A percentile compares a stretch with the other conserved stretches of the same genome.
Evolutionary conservation across 2,797 vertebrate genomes (phyloP).

Genomic region (Myoxocephalus aenaeus): DNA sequence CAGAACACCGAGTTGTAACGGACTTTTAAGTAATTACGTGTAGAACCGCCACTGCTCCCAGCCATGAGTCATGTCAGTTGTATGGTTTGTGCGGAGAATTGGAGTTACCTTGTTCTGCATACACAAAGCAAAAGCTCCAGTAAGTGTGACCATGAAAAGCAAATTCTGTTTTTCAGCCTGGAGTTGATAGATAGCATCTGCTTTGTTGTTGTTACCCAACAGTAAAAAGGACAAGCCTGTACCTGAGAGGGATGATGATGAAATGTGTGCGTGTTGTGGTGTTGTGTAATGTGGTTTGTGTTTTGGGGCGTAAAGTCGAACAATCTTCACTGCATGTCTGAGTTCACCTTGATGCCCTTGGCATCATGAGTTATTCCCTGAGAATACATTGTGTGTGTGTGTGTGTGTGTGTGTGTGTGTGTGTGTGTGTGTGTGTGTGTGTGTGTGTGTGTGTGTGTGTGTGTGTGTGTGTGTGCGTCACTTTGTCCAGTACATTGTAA

Average conservation of each 20-base stretch:
- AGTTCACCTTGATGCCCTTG: constrained; percentile 54
- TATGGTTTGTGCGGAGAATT: constrained; percentile 20
- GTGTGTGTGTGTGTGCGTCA: not conserved
- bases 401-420: not conserved
- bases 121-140: constrained; percentile 39
- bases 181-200: constrained; percentile 70
- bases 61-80: constrained; percentile 52
- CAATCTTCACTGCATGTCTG: constrained; percentile 41
- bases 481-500: constrained; percentile 42
- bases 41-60: too few relatives aligned
- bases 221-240: constrained; percentile 60
- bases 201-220: constrained; percentile 62
- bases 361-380: constrained; percentile 29
- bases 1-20: too few relatives aligned
- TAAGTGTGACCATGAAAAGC: constrained; percentile 57
- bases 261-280: constrained; percentile 52
- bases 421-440: constrained; percentile 1
- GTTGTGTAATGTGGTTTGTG: constrained; percentile 39
- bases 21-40: too few relatives aligned
- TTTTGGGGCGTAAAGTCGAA: constrained; percentile 56
- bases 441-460: not conserved
- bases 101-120: constrained; percentile 40
- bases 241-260: constrained; percentile 67
- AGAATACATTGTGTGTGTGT: constrained; percentile 25
- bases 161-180: constrained; percentile 46